Evolutionary conservation across 2,797 vertebrate species (phyloP), one percentile per base, ranked within the genome.

Genomic region (Typhlichthys eigenmanni): DNA sequence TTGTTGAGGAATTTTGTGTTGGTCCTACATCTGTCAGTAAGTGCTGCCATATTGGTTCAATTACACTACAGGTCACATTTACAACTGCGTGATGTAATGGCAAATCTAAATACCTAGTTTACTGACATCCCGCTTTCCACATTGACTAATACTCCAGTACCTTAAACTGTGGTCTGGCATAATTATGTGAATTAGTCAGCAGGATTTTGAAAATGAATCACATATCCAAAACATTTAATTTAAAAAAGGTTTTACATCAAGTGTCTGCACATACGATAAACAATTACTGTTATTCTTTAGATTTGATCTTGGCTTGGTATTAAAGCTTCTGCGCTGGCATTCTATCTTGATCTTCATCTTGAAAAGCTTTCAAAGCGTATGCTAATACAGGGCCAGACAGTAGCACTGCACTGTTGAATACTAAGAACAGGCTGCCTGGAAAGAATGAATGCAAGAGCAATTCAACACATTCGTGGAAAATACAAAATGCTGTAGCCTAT

Each of bases 341-440:
- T 19, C 55, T 48, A 51, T n/a, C n/a, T n/a, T n/a, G n/a, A n/a
- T n/a, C 2, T 13, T 52, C 17, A 1, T 29, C 70, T 66, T 66
- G 71, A 72, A 67, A 55, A n/a, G 49, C 72, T 58, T 72, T 72
- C 73, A 72, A 78, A 60, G 14, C 49, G 45, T 73, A 84, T 80
- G 78, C 69, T 75, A 81, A 85, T 82, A 54, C 68, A 55, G 4
- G 29, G 7, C 59, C 66, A n/a, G 63, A n/a, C 55, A 51, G 68
- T 49, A 47, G 67, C 47, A 48, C 47, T 47, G 43, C 5, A 32
- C 17, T 47, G 56, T 57, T 64, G 69, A 82, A 58, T 74, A 69
- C 78, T 77, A 71, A 67, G 43, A 6, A 8, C 66, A 76, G 50
- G 29, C 48, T 65, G n/a, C 16, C 16, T 19, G 1, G 58, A 52